phyloP scores from a whole-genome alignment of 92 coral and sea anemone species.

The Parazoanthus darwini region DNA sequence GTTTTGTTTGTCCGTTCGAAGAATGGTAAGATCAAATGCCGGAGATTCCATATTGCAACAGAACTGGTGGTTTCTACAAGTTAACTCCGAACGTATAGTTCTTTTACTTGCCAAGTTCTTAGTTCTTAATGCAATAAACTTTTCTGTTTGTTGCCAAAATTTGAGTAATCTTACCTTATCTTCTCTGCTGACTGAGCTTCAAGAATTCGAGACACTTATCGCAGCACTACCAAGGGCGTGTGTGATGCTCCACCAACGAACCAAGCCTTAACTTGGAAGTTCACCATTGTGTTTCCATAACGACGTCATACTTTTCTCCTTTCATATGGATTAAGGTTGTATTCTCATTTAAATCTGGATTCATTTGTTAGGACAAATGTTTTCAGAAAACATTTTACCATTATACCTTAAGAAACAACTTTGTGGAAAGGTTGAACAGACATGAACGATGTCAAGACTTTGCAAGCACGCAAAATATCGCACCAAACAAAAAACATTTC shows the following conservation, averaged over 20 bases:
- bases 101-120: neutral
- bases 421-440: neutral
- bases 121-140: neutral
- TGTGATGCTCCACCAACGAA: neutral
- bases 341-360: neutral
- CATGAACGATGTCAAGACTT: no score
- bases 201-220: neutral
- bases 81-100: neutral
- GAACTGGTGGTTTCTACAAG: no score
- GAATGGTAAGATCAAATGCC: neutral
- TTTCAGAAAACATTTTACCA: neutral
- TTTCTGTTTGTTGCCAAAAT: no score
- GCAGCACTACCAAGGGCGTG: neutral
- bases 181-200: neutral
- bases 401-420: neutral
- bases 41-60: no score
- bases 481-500: no score
- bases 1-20: neutral
- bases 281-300: neutral
- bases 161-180: neutral
- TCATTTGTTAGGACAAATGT: no score
- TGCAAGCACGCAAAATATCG: no score
- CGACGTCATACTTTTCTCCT: neutral
- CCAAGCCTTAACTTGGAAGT: neutral
- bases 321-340: neutral